Evolutionary conservation across 1,140 invertebrate species (phyloP).

Genomic region (Papilio helenus): DNA sequence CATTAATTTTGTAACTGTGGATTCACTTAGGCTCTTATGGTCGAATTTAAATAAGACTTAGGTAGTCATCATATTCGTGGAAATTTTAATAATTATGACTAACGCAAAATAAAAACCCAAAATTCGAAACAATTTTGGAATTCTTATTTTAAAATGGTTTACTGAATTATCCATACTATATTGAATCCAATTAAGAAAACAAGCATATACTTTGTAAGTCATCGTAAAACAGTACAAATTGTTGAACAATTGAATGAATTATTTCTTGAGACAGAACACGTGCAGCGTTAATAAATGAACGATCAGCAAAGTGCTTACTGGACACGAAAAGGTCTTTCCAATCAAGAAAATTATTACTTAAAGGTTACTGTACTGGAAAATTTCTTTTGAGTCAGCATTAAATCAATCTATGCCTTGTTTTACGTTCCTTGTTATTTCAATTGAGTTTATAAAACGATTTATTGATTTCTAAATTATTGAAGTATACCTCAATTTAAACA

Average conservation of each 20-base stretch:
- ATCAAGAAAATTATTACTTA: slow-evolving; percentile 52
- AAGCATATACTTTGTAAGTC: background rate
- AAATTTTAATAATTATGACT: background rate
- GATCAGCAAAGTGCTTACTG: slow-evolving; percentile 40
- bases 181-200: background rate
- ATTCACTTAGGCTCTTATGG: background rate
- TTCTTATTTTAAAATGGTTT: background rate
- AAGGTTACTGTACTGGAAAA: slow-evolving; percentile 43
- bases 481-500: too few relatives aligned
- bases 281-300: slow-evolving; percentile 55
- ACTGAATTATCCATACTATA: background rate
- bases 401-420: slow-evolving; percentile 25
- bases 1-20: background rate
- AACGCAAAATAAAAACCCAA: background rate
- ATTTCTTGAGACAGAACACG: slow-evolving; percentile 46
- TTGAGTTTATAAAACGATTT: background rate
- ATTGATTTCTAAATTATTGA: background rate
- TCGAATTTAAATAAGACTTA: background rate
- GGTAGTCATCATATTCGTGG: background rate
- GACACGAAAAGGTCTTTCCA: slow-evolving; percentile 47
- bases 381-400: slow-evolving; percentile 32
- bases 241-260: slow-evolving; percentile 16
- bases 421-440: background rate
- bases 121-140: background rate
- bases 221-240: background rate